phyloP scores from a whole-genome alignment of 2,888 invertebrate species.

The Pandemis cinnamomeana region DNA sequence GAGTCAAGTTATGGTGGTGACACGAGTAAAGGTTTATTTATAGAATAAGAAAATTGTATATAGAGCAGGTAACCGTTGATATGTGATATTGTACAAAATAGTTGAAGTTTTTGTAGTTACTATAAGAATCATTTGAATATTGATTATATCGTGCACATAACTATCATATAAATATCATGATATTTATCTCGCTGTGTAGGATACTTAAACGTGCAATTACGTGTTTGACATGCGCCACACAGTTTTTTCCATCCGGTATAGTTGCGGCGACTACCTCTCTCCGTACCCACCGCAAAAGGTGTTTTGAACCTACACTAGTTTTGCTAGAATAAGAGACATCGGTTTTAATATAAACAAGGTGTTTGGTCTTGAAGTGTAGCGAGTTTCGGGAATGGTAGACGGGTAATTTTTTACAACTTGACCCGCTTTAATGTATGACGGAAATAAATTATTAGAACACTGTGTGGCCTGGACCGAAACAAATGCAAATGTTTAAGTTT shows the following conservation, averaged over 20 bases:
- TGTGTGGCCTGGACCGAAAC: no score
- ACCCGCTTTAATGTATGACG: no score
- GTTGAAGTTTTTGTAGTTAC: neutral
- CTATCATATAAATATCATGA: neutral
- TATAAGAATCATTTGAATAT: neutral
- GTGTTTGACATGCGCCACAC: slow-evolving; percentile 20
- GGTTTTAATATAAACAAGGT: neutral
- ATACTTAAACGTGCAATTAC: slow-evolving; percentile 16
- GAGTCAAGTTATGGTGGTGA: no score
- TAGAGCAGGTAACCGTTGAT: no score
- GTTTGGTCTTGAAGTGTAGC: no score
- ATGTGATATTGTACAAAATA: no score
- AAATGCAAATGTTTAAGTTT: no score
- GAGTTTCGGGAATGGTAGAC: no score
- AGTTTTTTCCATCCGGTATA: slow-evolving; percentile 40
- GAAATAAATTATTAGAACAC: no score
- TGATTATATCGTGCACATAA: neutral
- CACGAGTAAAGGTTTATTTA: no score
- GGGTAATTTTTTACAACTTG: no score
- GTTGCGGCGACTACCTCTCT: slow-evolving; percentile 31
- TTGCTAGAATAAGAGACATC: slow-evolving; percentile 14
- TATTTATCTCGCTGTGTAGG: slow-evolving; percentile 1
- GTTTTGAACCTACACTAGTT: slow-evolving; percentile 32
- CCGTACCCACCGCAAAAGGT: slow-evolving; percentile 34
- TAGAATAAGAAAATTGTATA: no score